phyloP scores from a whole-genome alignment of 2,888 invertebrate species.

The Stomorhina lunata region DNA sequence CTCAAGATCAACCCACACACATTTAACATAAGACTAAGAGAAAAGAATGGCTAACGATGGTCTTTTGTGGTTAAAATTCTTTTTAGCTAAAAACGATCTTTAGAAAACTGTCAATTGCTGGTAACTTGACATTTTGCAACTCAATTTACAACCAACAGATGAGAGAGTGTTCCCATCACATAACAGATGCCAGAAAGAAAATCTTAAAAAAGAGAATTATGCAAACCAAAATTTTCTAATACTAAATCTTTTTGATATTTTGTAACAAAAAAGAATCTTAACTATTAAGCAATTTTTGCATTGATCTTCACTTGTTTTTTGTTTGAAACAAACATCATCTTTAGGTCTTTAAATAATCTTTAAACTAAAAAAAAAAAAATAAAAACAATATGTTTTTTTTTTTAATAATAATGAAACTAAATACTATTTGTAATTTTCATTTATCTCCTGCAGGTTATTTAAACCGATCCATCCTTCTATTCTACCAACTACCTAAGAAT shows the following conservation, averaged over 20 bases:
- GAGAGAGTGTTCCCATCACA: slow-evolving; percentile 21
- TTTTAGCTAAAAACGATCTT: not conserved
- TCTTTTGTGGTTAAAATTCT: slow-evolving; percentile 48
- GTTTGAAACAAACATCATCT: slow-evolving; percentile 5
- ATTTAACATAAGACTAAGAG: not conserved
- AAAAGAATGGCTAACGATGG: slow-evolving; percentile 11
- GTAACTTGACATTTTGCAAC: slow-evolving; percentile 61
- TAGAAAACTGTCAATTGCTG: slow-evolving; percentile 46
- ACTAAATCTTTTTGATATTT: slow-evolving; percentile 32
- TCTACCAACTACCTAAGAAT: slow-evolving; percentile 29
- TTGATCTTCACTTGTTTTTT: slow-evolving; percentile 54
- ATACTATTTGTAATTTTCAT: slow-evolving; percentile 46
- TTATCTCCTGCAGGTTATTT: slow-evolving; percentile 41
- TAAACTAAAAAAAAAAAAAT: slow-evolving; percentile 20
- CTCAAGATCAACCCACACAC: slow-evolving; percentile 50
- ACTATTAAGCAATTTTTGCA: slow-evolving; percentile 14
- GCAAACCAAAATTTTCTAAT: slow-evolving; percentile 39
- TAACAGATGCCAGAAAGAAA: slow-evolving; percentile 32
- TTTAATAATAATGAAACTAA: slow-evolving; percentile 59
- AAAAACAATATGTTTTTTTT: not conserved
- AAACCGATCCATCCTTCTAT: too few species aligned
- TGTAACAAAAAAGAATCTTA: not conserved
- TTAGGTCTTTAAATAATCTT: slow-evolving; percentile 40
- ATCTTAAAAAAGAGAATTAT: slow-evolving; percentile 25
- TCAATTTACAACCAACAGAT: slow-evolving; percentile 56